Percentiles rank a stretch among this genome's conserved stretches.
These are phyloP conservation scores for Lochmaea capreae DNA, from an alignment of 2,888 invertebrate species.

Conservation along the genomic window DNA sequence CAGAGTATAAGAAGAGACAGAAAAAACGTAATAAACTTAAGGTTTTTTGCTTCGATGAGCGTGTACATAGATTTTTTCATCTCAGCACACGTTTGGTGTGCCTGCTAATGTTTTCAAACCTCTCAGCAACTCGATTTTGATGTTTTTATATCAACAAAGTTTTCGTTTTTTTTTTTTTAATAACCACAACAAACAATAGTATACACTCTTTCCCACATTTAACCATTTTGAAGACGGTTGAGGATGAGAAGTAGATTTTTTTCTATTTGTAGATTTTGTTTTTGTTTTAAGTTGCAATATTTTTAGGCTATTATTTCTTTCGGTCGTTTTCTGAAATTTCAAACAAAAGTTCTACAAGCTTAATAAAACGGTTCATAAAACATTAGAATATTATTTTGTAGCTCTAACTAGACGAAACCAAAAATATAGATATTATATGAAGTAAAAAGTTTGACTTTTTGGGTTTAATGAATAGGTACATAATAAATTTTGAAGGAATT, in stretches of 20 bases:
- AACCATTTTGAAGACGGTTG: constrained; percentile 62
- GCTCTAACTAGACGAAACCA: too few species aligned
- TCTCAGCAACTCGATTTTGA: constrained; percentile 57
- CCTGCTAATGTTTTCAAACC: constrained; percentile 61
- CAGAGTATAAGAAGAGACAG: constrained; percentile 54
- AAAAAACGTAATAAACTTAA: constrained; percentile 57
- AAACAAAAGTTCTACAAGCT: not conserved
- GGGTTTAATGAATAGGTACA: too few species aligned
- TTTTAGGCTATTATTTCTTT: constrained; percentile 45
- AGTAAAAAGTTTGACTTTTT: too few species aligned
- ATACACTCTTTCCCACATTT: constrained; percentile 65
- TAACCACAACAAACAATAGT: constrained; percentile 64
- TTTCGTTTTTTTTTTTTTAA: constrained; percentile 57
- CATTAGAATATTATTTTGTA: too few species aligned
- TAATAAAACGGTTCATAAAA: not conserved
- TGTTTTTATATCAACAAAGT: constrained; percentile 41
- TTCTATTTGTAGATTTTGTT: constrained; percentile 50
- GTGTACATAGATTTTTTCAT: constrained; percentile 62
- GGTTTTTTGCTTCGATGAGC: constrained; percentile 58
- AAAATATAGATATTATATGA: too few species aligned
- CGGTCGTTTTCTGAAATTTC: constrained; percentile 11
- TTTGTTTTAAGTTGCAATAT: constrained; percentile 57
- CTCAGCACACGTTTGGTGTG: constrained; percentile 63
- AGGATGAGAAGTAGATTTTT: constrained; percentile 37
- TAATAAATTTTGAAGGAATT: too few species aligned